A percentile compares a stretch with the other conserved stretches of the same genome.
Evolutionary conservation across 2,888 invertebrate species (phyloP).

Genomic region (Argyresthia goedartella): DNA sequence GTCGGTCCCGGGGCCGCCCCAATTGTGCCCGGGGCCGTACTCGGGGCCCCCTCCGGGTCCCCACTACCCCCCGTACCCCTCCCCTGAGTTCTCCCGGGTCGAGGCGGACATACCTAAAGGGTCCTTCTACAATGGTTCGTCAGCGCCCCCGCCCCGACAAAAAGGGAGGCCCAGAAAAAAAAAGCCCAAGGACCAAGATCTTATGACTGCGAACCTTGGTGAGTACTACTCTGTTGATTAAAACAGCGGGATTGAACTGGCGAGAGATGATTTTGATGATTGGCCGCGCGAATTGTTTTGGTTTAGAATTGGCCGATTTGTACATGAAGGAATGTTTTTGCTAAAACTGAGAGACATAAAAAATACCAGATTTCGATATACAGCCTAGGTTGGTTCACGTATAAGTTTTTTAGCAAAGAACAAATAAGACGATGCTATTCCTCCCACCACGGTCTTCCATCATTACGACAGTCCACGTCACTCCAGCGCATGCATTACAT

Average conservation of each 20-base stretch:
- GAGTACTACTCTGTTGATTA: slow-evolving; percentile 37
- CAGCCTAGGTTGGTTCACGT: too few species aligned
- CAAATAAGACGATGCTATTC: too few species aligned
- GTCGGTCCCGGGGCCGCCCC: slow-evolving; percentile 70
- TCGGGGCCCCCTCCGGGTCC: slow-evolving; percentile 53
- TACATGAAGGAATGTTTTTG: too few species aligned
- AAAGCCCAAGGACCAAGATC: slow-evolving; percentile 91
- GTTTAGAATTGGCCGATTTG: too few species aligned
- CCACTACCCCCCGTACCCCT: slow-evolving; percentile 70
- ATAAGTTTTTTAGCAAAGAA: too few species aligned
- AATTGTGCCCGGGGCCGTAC: slow-evolving; percentile 70
- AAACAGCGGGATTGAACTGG: slow-evolving; percentile 2
- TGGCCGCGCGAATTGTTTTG: slow-evolving; percentile 11
- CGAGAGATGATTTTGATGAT: not conserved
- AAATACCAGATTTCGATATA: too few species aligned
- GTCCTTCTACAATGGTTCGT: slow-evolving; percentile 70
- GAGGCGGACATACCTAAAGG: slow-evolving; percentile 62
- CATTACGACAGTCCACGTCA: too few species aligned
- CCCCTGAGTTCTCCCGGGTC: slow-evolving; percentile 68
- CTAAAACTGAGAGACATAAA: too few species aligned
- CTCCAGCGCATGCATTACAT: too few species aligned
- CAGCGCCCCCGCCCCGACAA: slow-evolving; percentile 80
- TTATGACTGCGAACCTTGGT: slow-evolving; percentile 89
- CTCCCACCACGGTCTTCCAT: too few species aligned
- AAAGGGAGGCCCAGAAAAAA: slow-evolving; percentile 94